These are phyloP conservation scores for Drosophila sechellia DNA, from an alignment of 1,140 invertebrate species.

Conservation along the genomic window DNA sequence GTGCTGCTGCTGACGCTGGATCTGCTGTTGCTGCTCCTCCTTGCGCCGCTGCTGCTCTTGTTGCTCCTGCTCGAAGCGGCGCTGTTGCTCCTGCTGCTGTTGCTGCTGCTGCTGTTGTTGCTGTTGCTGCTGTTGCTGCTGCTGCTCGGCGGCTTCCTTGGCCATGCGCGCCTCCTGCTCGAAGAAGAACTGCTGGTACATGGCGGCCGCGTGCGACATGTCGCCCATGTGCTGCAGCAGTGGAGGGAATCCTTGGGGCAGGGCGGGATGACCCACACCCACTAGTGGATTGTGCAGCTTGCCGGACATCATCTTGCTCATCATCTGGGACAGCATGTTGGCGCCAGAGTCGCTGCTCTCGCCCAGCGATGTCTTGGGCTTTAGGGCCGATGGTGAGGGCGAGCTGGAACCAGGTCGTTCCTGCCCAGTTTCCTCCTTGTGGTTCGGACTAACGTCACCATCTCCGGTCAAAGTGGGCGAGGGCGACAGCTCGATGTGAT, in stretches of 20 bases:
- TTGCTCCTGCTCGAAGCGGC: slow-evolving; percentile 87
- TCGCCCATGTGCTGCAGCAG: slow-evolving; percentile 87
- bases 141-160: slow-evolving; percentile 87
- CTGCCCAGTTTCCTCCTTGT: slow-evolving; percentile 85
- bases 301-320: slow-evolving; percentile 88
- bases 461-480: slow-evolving; percentile 73
- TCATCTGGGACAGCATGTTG: slow-evolving; percentile 88
- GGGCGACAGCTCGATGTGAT: slow-evolving; percentile 85
- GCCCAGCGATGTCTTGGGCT: slow-evolving; percentile 45
- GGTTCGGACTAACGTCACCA: slow-evolving; percentile 85
- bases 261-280: slow-evolving; percentile 84
- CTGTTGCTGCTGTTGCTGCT: slow-evolving; percentile 85
- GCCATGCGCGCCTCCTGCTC: slow-evolving; percentile 90
- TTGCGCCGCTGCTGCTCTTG: slow-evolving; percentile 85
- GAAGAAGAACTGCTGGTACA: slow-evolving; percentile 91
- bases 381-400: slow-evolving; percentile 74
- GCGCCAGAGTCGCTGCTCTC: slow-evolving; percentile 80
- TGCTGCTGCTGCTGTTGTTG: slow-evolving; percentile 86
- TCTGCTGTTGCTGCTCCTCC: slow-evolving; percentile 86
- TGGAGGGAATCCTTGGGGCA: slow-evolving; percentile 86
- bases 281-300: slow-evolving; percentile 87
- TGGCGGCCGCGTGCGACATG: slow-evolving; percentile 89
- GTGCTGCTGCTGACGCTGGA: slow-evolving; percentile 85
- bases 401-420: slow-evolving; percentile 86
- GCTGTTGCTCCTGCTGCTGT: slow-evolving; percentile 86